Conservation (phyloP, 2,113 vertebrate genomes). For the Tychaedon coryphoeus region DNA sequence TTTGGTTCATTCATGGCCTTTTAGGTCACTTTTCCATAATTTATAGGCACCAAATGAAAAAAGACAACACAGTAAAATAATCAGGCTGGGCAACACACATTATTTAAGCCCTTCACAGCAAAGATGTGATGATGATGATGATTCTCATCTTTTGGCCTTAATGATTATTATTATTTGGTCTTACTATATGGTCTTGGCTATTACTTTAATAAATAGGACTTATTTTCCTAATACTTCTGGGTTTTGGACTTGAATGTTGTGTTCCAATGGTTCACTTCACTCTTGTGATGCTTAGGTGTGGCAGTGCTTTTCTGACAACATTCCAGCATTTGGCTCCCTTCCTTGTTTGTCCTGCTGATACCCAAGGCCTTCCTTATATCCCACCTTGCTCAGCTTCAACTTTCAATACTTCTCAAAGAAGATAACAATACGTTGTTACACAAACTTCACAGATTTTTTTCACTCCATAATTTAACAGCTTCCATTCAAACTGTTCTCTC, state of each 20-base stretch:
- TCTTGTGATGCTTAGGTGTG: background rate
- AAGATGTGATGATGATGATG: rapidly evolving
- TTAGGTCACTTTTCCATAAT: background rate
- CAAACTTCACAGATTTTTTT: background rate
- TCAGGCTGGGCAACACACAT: rapidly evolving
- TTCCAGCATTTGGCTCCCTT: background rate
- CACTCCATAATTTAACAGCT: background rate
- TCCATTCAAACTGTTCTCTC: background rate
- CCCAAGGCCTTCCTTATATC: background rate
- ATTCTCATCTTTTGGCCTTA: background rate
- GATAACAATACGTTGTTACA: background rate
- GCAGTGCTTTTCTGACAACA: background rate
- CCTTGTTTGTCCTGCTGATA: background rate
- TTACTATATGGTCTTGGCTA: background rate
- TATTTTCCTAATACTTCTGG: background rate
- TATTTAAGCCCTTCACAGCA: background rate
- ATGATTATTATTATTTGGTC: background rate
- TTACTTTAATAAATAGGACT: background rate
- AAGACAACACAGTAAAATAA: background rate
- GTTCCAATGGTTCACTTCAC: background rate
- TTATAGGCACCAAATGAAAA: background rate
- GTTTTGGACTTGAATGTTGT: background rate
- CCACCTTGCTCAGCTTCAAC: background rate
- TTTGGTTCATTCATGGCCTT: background rate
- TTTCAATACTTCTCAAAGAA: background rate